A percentile compares a stretch with the other conserved stretches of the same genome.
Evolutionary conservation across 2,797 vertebrate species (phyloP).

Genomic region (Trachops cirrhosus): DNA sequence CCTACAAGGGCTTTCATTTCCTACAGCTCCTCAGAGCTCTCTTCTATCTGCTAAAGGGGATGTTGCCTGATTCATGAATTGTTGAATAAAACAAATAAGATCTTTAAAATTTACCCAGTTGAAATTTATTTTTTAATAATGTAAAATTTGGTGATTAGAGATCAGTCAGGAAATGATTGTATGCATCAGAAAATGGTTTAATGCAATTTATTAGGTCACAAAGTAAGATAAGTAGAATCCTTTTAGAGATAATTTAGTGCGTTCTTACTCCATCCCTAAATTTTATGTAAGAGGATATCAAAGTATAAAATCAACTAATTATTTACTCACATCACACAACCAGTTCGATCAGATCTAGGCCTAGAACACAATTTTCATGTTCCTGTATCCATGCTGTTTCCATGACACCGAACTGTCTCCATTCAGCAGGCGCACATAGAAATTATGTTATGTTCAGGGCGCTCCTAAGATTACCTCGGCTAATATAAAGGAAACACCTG

Average conservation of each 20-base stretch:
- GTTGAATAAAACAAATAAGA: not conserved
- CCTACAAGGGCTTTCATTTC: not conserved
- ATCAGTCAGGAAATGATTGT: not conserved
- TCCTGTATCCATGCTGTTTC: not conserved
- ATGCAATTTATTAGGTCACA: not conserved
- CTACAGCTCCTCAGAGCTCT: not conserved
- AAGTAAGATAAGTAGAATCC: not conserved
- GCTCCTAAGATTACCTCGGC: not conserved
- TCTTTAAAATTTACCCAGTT: not conserved
- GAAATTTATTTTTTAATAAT: not conserved
- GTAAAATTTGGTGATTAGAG: not conserved
- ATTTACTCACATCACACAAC: not conserved
- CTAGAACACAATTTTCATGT: not conserved
- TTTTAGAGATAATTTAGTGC: not conserved
- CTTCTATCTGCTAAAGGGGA: not conserved
- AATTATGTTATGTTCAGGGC: not conserved
- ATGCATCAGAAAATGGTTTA: not conserved
- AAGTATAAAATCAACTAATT: not conserved
- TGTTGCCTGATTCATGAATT: not conserved
- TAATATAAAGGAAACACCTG: not conserved
- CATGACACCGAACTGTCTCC: not conserved
- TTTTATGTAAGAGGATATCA: not conserved
- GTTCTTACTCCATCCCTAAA: not conserved
- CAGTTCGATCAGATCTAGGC: not conserved
- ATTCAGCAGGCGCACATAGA: not conserved